A percentile compares a stretch with the other conserved stretches of the same genome.
These are phyloP conservation scores for Neopelma chrysocephalum DNA, from an alignment of 2,797 vertebrate species.

Conservation along the genomic window DNA sequence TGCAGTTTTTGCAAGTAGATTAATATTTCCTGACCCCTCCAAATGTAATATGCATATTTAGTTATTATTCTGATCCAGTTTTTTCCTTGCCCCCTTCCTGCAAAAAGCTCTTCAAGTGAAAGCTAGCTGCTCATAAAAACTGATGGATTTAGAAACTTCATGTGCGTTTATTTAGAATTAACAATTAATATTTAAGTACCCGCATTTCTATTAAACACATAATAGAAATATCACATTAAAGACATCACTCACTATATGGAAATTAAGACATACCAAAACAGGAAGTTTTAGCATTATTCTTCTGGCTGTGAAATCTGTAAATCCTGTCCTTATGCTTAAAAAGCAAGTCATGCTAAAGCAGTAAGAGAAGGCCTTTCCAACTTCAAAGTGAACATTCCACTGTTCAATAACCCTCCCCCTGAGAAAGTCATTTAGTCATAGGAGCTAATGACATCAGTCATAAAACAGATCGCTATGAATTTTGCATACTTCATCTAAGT, in stretches of 20 bases:
- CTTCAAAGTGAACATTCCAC: slow-evolving; percentile 35
- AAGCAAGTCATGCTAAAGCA: slow-evolving; percentile 6
- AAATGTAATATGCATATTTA: not conserved
- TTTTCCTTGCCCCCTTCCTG: not conserved
- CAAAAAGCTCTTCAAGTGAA: not conserved
- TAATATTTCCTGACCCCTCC: not conserved
- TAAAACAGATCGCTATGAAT: not conserved
- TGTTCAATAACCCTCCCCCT: slow-evolving; percentile 26
- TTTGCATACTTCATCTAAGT: not conserved
- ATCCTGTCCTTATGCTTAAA: slow-evolving; percentile 46
- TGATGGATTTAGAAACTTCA: not conserved
- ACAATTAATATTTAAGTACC: not conserved
- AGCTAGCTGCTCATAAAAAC: not conserved
- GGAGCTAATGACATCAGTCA: slow-evolving; percentile 21
- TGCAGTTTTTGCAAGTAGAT: not conserved
- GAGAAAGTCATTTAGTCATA: slow-evolving; percentile 23
- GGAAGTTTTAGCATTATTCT: not conserved
- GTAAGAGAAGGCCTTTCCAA: slow-evolving; percentile 31
- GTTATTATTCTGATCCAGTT: not conserved
- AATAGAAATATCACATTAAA: not conserved
- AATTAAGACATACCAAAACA: not conserved
- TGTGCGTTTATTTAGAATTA: not conserved
- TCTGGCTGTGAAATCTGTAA: slow-evolving; percentile 14
- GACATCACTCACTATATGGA: not conserved
- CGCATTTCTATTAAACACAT: not conserved